A percentile compares a stretch with the other conserved stretches of the same genome.
Evolutionary conservation across 2,797 vertebrate genomes (phyloP).

Genomic region (Semotilus atromaculatus): DNA sequence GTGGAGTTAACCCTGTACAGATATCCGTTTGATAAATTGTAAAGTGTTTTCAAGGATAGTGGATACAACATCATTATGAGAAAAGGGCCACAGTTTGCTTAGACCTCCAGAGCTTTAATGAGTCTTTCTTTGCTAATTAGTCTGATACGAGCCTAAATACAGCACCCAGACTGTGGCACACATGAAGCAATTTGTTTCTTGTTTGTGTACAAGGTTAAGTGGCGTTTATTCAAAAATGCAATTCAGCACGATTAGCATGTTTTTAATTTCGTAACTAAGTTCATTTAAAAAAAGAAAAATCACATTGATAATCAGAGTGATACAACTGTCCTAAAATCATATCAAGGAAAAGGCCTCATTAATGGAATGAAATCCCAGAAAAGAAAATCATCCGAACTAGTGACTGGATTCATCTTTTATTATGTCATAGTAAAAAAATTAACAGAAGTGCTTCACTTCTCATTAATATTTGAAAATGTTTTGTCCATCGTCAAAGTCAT

Average conservation of each 20-base stretch:
- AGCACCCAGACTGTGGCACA: slow-evolving; percentile 3
- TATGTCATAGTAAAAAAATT: not conserved
- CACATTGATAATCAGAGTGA: not conserved
- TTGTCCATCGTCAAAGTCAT: not conserved
- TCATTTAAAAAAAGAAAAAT: not conserved
- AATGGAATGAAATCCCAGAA: not conserved
- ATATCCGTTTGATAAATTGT: slow-evolving; percentile 67
- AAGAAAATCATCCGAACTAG: not conserved
- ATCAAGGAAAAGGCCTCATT: not conserved
- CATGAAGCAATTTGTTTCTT: not conserved
- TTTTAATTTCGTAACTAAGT: not conserved
- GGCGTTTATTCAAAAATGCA: not conserved
- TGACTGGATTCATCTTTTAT: not conserved
- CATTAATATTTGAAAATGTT: not conserved
- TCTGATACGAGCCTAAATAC: slow-evolving; percentile 41
- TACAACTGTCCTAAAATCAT: not conserved
- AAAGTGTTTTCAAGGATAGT: slow-evolving; percentile 56
- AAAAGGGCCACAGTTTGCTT: slow-evolving; percentile 74
- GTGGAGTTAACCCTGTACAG: slow-evolving; percentile 68
- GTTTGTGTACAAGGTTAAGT: not conserved
- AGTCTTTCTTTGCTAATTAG: slow-evolving; percentile 77
- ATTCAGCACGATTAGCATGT: not conserved
- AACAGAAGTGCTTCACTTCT: not conserved
- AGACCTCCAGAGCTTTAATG: slow-evolving; percentile 70
- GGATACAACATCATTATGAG: slow-evolving; percentile 77